Conservation (phyloP, 1,140 invertebrate genomes). For the Babylonia areolata region DNA sequence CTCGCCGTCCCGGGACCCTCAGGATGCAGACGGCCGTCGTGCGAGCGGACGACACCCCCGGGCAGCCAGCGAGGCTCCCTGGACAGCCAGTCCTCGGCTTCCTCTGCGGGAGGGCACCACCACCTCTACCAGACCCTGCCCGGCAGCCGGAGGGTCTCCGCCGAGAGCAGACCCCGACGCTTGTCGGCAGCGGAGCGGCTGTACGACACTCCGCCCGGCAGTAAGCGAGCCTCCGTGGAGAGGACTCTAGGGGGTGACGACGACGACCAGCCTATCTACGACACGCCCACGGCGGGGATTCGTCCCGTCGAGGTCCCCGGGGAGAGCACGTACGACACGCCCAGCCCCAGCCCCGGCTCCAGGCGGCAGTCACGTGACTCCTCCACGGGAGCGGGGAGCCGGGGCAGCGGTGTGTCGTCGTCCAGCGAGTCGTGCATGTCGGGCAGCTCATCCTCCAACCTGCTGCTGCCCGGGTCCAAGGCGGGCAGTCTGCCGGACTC, state of each 20-base stretch:
- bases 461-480: slow-evolving; percentile 48
- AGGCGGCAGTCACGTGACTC: slow-evolving; percentile 40
- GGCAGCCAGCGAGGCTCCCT: slow-evolving; percentile 44
- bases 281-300: slow-evolving; percentile 39
- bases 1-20: slow-evolving; percentile 41
- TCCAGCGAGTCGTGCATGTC: slow-evolving; percentile 73
- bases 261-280: slow-evolving; percentile 52
- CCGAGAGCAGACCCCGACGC: neutral
- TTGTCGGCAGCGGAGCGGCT: slow-evolving; percentile 34
- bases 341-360: slow-evolving; percentile 44
- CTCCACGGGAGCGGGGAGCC: slow-evolving; percentile 40
- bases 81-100: slow-evolving; percentile 23
- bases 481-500: slow-evolving; percentile 71
- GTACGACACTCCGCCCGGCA: slow-evolving; percentile 48
- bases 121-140: slow-evolving; percentile 43
- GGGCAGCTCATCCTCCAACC: slow-evolving; percentile 62
- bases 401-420: slow-evolving; percentile 68
- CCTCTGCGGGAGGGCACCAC: neutral
- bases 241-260: slow-evolving; percentile 35
- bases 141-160: slow-evolving; percentile 32
- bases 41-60: slow-evolving; percentile 45
- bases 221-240: slow-evolving; percentile 48
- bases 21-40: slow-evolving; percentile 37
- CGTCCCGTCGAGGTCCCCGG: neutral
- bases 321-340: slow-evolving; percentile 21